These are phyloP conservation scores for Centropristis striata DNA, from an alignment of 2,113 vertebrate species.

Conservation along the genomic window DNA sequence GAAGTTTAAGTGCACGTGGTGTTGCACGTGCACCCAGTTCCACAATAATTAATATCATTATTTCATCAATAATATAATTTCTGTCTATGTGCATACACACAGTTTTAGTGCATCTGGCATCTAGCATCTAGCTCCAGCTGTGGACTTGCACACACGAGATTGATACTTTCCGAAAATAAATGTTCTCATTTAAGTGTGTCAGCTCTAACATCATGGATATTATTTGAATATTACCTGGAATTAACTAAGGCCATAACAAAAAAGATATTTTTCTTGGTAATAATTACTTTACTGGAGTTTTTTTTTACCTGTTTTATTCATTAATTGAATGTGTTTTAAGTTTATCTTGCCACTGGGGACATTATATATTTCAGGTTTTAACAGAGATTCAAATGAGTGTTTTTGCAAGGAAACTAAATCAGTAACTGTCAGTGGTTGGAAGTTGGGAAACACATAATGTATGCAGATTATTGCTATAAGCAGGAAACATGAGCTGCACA, in stretches of 20 bases:
- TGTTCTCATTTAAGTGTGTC: no score
- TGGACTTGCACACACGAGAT: no score
- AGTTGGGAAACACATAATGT: constrained; percentile 62
- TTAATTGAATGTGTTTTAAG: background rate
- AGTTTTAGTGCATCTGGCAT: no score
- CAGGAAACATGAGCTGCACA: constrained; percentile 44
- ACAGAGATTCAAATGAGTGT: background rate
- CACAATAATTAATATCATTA: no score
- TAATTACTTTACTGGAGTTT: background rate
- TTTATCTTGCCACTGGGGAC: background rate
- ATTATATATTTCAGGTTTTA: background rate
- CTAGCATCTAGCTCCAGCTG: no score
- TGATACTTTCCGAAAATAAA: no score
- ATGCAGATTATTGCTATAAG: constrained; percentile 57
- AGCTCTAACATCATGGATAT: background rate
- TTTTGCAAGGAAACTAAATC: constrained; percentile 19
- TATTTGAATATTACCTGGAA: background rate
- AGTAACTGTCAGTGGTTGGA: constrained; percentile 28
- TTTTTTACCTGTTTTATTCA: background rate
- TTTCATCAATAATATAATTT: no score
- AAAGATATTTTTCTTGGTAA: constrained; percentile 11
- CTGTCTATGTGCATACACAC: no score
- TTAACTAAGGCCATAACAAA: constrained; percentile 3
- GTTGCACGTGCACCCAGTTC: no score
- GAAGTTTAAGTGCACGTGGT: no score